Percentiles rank a stretch among this genome's conserved stretches.
These are phyloP conservation scores for Tetropium fuscum DNA, from an alignment of 2,888 invertebrate species.

Conservation along the genomic window DNA sequence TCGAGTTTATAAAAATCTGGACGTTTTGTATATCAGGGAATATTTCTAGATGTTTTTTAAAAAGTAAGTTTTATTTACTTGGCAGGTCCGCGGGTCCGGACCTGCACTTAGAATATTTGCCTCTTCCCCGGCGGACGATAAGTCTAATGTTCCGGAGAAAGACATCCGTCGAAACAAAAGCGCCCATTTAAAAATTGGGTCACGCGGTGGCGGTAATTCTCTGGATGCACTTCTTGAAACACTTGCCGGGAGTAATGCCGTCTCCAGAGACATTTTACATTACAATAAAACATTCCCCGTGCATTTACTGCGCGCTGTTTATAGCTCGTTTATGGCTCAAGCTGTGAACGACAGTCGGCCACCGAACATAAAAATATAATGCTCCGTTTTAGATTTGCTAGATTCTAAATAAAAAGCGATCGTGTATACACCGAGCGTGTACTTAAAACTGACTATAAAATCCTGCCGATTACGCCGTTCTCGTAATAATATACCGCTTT, in stretches of 20 bases:
- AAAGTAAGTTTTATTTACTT: no score
- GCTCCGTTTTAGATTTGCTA: conserved; percentile 42
- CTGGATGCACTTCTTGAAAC: conserved; percentile 38
- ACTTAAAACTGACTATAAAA: conserved; percentile 34
- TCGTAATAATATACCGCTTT: conserved; percentile 25
- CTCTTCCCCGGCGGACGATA: not conserved
- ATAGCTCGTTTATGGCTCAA: conserved; percentile 33
- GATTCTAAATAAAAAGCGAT: conserved; percentile 36
- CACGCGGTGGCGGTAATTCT: conserved; percentile 22
- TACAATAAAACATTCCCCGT: conserved; percentile 41
- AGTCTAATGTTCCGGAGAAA: not conserved
- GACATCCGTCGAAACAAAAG: conserved; percentile 8
- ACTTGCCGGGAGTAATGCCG: conserved; percentile 34
- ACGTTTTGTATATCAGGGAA: no score
- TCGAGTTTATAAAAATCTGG: no score
- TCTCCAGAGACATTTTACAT: conserved; percentile 41
- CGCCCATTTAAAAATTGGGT: conserved; percentile 35
- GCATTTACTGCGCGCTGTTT: conserved; percentile 24
- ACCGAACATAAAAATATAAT: conserved; percentile 44
- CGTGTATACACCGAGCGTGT: conserved; percentile 31
- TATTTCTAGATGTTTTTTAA: no score
- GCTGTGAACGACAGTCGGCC: conserved; percentile 53
- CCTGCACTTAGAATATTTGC: not conserved
- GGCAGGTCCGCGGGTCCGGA: no score
- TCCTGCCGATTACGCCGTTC: conserved; percentile 27